Evolutionary conservation across 2,797 vertebrate species (phyloP).

Genomic region (Protosalanx chinensis): DNA sequence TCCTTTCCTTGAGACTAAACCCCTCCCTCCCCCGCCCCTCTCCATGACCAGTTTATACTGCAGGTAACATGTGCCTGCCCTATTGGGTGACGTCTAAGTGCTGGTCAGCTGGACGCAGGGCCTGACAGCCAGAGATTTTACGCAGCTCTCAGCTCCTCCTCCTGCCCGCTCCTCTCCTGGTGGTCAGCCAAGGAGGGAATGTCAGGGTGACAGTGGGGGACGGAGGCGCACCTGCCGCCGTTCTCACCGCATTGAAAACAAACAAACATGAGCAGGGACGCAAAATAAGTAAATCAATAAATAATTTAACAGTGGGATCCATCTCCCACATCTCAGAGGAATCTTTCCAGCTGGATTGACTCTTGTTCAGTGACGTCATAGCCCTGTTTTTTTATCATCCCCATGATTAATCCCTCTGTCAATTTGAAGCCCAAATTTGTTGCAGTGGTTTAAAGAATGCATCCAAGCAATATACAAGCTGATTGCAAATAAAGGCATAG

Average conservation of each 20-base stretch:
- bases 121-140: slow-evolving; percentile 43
- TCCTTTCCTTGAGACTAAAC: background rate
- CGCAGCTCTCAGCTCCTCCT: slow-evolving; percentile 18
- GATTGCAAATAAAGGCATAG: slow-evolving; percentile 68
- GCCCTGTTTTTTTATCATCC: slow-evolving; percentile 47
- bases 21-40: background rate
- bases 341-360: slow-evolving; percentile 48
- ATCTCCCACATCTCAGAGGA: slow-evolving; percentile 20
- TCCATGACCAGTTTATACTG: slow-evolving; percentile 1
- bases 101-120: slow-evolving; percentile 24
- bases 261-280: slow-evolving; percentile 2
- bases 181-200: background rate
- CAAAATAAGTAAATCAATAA: background rate
- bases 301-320: slow-evolving; percentile 37
- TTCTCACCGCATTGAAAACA: slow-evolving; percentile 38
- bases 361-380: slow-evolving; percentile 63
- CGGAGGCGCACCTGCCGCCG: slow-evolving; percentile 21
- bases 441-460: slow-evolving; percentile 64
- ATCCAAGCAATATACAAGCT: slow-evolving; percentile 69
- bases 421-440: slow-evolving; percentile 61
- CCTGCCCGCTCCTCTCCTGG: background rate
- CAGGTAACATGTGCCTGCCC: slow-evolving; percentile 33
- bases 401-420: slow-evolving; percentile 69
- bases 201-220: background rate
- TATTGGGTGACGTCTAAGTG: slow-evolving; percentile 38